A percentile compares a stretch with the other conserved stretches of the same genome.
phyloP scores from a whole-genome alignment of 23 tunicate species.

The Trididemnum clinides region DNA sequence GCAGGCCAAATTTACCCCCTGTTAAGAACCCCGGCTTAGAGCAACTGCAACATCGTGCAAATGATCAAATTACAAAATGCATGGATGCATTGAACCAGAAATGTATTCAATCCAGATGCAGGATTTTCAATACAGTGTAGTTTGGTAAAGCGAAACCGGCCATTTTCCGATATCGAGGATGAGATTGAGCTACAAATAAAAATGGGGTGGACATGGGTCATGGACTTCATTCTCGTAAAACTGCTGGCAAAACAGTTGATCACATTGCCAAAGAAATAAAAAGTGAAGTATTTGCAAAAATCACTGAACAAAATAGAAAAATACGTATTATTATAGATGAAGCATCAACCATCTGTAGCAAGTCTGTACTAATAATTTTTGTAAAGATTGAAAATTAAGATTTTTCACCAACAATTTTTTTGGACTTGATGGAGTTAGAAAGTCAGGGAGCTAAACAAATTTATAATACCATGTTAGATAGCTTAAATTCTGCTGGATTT shows the following conservation, averaged over 20 bases:
- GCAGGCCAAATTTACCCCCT: too few relatives aligned
- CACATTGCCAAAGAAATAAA: conserved; percentile 50
- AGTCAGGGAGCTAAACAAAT: conserved; percentile 41
- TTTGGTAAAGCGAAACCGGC: conserved; percentile 32
- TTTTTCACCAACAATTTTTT: too few relatives aligned
- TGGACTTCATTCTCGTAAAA: conserved; percentile 50
- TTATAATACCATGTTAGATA: conserved; percentile 1
- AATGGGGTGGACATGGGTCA: conserved; percentile 48
- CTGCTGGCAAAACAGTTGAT: conserved; percentile 52
- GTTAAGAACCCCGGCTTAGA: too few relatives aligned
- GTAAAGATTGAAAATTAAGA: too few relatives aligned
- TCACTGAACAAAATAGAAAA: conserved; percentile 50
- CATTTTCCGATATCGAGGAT: conserved; percentile 51
- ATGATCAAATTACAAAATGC: conserved; percentile 1
- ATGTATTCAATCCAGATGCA: conserved; percentile 31
- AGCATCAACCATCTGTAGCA: conserved; percentile 38
- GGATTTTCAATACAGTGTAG: conserved; percentile 63
- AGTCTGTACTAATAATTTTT: conserved; percentile 30
- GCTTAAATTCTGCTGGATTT: conserved; percentile 19
- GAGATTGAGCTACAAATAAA: conserved; percentile 60
- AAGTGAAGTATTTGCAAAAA: conserved; percentile 40
- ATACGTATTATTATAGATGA: conserved; percentile 54
- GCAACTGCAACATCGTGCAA: neutral
- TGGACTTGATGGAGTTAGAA: conserved; percentile 31
- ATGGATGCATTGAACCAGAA: neutral